phyloP scores from a whole-genome alignment of 2,113 vertebrate species.

The Taurulus bubalis region DNA sequence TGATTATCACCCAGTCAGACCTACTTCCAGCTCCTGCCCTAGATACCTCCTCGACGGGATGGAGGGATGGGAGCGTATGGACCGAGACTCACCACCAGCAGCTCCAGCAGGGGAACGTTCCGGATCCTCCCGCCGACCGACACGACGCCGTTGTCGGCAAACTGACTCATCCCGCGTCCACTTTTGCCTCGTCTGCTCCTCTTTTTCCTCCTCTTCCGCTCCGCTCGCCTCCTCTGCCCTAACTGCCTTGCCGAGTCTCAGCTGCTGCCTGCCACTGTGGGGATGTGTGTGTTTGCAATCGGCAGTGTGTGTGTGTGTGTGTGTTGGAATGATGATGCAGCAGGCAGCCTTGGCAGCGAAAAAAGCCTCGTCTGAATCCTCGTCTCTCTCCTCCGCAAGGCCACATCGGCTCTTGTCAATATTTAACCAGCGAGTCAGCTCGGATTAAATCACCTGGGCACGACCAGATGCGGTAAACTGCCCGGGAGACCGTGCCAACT shows the following conservation, averaged over 20 bases:
- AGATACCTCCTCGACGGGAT: constrained; percentile 31
- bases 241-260: constrained; percentile 61
- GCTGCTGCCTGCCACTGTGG: constrained; percentile 66
- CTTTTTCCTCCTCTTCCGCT: constrained; percentile 55
- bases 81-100: constrained; percentile 81
- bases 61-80: not conserved
- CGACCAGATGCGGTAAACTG: constrained; percentile 59
- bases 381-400: constrained; percentile 41
- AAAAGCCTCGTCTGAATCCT: constrained; percentile 53
- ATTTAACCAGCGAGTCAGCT: constrained; percentile 87
- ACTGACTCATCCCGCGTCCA: constrained; percentile 67
- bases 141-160: constrained; percentile 22
- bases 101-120: constrained; percentile 68
- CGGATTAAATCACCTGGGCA: constrained; percentile 82
- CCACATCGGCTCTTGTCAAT: constrained; percentile 83
- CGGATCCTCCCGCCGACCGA: constrained; percentile 44
- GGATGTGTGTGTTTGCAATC: constrained; percentile 46
- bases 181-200: constrained; percentile 3
- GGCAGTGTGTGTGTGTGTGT: constrained; percentile 3
- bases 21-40: constrained; percentile 63
- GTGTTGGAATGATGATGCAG: constrained; percentile 65
- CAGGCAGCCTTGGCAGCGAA: constrained; percentile 63
- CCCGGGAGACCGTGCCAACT: constrained; percentile 52
- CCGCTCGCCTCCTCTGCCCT: constrained; percentile 65
- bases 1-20: constrained; percentile 62